Evolutionary conservation across 2,113 vertebrate species (phyloP), one percentile per base, ranked within the genome.

Genomic region (Bos javanicus): DNA sequence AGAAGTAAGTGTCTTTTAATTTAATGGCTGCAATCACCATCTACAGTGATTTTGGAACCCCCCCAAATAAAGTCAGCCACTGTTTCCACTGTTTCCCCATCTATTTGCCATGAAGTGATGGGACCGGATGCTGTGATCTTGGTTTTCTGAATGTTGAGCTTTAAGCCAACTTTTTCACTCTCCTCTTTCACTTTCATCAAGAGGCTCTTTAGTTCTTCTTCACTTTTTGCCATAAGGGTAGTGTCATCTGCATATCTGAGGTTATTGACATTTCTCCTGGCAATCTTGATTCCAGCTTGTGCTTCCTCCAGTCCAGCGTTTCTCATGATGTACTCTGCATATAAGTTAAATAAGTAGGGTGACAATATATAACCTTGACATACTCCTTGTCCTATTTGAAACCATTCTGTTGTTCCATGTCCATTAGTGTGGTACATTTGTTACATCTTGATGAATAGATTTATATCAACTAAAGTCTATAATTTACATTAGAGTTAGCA

Each of bases 41-140:
- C 7, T n/a, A 16, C 33, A 67, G 64, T 67, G 64, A 67, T 19
- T 67, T 19, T 67, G 33, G 64, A 67, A 8, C 64, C 64, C 8
- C 8, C 33, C 33, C 5, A 67, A 21, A 67, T 36, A 67, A 19
- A 36, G 17, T 21, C 64, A 19, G 33, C 8, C 64, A 67, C 64
- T 36, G 64, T 17, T 67, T n/a, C 62, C 62, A n/a, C 15, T n/a
- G 62, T 17, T 64, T 64, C 14, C 30, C 30, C 62, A 67, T 5
- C 33, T 4, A n/a, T 4, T 36, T 10, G 3, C 64, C 2, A 1
- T n/a, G 64, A 36, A 67, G 33, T 19, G 8, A 36, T 67, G 16
- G 64, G 16, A 67, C 33, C 0, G 0, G 64, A 67, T 9, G 64
- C 64, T 8, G n/a, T n/a, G 16, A 19, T 67, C 64, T 67, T n/a